Percentiles rank a stretch among this genome's conserved stretches.
phyloP scores from a whole-genome alignment of 1,140 invertebrate species.

The Lysiphlebus fabarum region DNA sequence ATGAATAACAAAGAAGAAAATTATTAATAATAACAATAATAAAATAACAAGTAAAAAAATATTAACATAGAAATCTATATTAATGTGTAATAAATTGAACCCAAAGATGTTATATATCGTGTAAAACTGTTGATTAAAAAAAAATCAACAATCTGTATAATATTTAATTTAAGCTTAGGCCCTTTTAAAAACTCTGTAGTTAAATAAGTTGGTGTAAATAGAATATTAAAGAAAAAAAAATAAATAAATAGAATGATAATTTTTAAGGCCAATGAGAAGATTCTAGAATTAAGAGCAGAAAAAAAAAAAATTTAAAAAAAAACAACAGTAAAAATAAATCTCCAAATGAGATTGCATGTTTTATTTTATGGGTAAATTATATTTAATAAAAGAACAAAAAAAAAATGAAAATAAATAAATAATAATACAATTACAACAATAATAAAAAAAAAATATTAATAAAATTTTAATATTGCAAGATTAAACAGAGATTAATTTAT shows the following conservation, averaged over 20 bases:
- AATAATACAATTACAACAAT: too few relatives aligned
- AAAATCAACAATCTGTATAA: constrained; percentile 49
- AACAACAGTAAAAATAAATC: too few relatives aligned
- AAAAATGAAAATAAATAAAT: too few relatives aligned
- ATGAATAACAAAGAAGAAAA: constrained; percentile 2
- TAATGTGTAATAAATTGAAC: constrained; percentile 56
- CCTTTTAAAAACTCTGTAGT: constrained; percentile 37
- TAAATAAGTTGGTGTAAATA: constrained; percentile 53
- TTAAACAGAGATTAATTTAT: too few relatives aligned
- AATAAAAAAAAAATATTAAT: too few relatives aligned
- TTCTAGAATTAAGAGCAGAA: constrained; percentile 13
- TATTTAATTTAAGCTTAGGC: constrained; percentile 48
- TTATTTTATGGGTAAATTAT: too few relatives aligned
- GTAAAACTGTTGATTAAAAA: constrained; percentile 39
- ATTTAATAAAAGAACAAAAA: too few relatives aligned
- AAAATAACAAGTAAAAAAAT: constrained; percentile 15
- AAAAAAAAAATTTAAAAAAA: not conserved
- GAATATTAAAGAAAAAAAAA: constrained; percentile 25
- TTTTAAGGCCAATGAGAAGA: constrained; percentile 21
- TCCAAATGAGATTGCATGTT: too few relatives aligned
- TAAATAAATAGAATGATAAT: too few relatives aligned
- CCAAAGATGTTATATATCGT: constrained; percentile 54
- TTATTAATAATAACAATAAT: not conserved
- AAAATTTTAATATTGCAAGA: too few relatives aligned
- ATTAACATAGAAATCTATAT: constrained; percentile 37